phyloP scores from a whole-genome alignment of 2,113 vertebrate species.

The Dicerorhinus sumatrensis region DNA sequence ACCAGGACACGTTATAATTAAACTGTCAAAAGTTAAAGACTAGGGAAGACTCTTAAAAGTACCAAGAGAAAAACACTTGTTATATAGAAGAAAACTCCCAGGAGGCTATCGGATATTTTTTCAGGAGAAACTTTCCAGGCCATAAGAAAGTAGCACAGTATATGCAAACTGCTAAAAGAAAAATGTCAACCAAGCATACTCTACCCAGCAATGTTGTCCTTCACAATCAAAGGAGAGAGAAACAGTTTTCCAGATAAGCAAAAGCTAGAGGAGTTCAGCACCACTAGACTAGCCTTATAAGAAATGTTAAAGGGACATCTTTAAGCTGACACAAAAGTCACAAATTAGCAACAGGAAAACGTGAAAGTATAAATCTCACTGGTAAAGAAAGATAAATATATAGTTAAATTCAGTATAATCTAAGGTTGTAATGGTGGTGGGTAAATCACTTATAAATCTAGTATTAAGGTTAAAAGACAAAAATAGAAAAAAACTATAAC shows the following conservation, averaged over 20 bases:
- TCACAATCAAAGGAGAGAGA: background rate
- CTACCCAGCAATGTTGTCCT: background rate
- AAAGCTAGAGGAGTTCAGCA: background rate
- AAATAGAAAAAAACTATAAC: background rate
- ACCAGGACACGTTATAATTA: background rate
- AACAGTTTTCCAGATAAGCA: background rate
- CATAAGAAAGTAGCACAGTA: background rate
- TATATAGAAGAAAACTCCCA: background rate
- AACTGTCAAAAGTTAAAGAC: background rate
- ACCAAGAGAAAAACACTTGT: background rate
- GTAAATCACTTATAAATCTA: background rate
- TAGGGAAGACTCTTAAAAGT: background rate
- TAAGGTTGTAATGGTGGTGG: background rate
- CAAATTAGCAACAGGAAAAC: background rate
- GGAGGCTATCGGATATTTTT: background rate
- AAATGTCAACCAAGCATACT: background rate
- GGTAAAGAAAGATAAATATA: background rate
- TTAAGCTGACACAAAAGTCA: background rate
- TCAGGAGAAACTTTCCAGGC: background rate
- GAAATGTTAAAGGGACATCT: background rate
- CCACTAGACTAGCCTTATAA: background rate
- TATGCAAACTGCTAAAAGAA: background rate
- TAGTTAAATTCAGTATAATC: background rate
- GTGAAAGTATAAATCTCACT: background rate
- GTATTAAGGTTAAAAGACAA: background rate